phyloP scores from a whole-genome alignment of 2,888 invertebrate genomes.

The Barypeithes pellucidus region DNA sequence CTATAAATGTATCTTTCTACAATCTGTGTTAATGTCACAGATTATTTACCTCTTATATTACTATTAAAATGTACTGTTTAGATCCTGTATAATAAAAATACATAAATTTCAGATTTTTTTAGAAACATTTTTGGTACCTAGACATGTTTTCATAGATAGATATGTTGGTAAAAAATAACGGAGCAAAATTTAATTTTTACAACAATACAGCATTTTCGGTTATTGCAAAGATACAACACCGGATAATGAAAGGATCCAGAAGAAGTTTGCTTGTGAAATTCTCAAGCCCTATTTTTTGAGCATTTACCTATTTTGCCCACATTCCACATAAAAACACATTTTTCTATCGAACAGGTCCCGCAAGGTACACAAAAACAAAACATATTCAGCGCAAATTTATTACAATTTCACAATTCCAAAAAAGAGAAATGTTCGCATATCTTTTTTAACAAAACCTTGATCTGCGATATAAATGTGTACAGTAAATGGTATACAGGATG shows the following conservation, averaged over 20 bases:
- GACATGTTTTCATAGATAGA: background rate
- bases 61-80: slow-evolving; percentile 5
- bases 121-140: background rate
- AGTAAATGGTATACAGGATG: slow-evolving; percentile 19
- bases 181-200: too few relatives aligned
- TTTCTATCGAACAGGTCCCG: slow-evolving; percentile 21
- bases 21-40: slow-evolving; percentile 25
- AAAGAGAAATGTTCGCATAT: slow-evolving; percentile 18
- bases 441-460: slow-evolving; percentile 9
- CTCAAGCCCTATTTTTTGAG: slow-evolving; percentile 17
- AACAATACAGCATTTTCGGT: too few relatives aligned
- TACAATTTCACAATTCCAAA: slow-evolving; percentile 30
- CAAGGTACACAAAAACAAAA: slow-evolving; percentile 33
- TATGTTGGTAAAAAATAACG: slow-evolving; percentile 12
- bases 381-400: slow-evolving; percentile 13
- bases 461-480: slow-evolving; percentile 19
- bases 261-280: too few relatives aligned
- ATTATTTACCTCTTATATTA: background rate
- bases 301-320: slow-evolving; percentile 11
- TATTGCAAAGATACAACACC: too few relatives aligned
- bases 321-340: slow-evolving; percentile 14
- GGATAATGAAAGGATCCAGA: too few relatives aligned
- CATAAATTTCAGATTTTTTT: background rate
- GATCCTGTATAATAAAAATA: background rate
- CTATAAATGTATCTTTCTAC: slow-evolving; percentile 56